Evolutionary conservation across 2,888 invertebrate genomes (phyloP).

Genomic region (Phorcus lineatus): DNA sequence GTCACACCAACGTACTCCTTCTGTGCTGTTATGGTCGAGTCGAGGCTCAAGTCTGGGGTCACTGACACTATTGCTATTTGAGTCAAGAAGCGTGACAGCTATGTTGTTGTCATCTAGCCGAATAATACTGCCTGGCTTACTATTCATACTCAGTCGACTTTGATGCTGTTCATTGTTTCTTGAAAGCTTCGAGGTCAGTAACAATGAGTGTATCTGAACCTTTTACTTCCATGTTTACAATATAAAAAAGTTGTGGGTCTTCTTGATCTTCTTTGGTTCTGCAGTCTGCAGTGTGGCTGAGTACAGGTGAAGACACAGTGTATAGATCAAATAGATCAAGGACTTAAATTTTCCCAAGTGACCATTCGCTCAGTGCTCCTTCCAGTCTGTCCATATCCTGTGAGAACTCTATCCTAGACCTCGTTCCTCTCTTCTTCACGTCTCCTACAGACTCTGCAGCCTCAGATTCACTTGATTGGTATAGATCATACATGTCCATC

Average conservation of each 20-base stretch:
- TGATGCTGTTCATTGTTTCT: neutral
- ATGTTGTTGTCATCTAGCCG: neutral
- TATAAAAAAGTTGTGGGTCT: too few relatives aligned
- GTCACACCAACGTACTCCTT: neutral
- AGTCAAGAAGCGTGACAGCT: neutral
- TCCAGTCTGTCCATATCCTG: neutral
- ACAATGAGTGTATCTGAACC: neutral
- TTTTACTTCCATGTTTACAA: neutral
- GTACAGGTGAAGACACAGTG: neutral
- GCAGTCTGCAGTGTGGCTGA: neutral
- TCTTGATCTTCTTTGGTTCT: neutral
- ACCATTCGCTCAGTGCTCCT: neutral
- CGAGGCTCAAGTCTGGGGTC: neutral
- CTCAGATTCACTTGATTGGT: neutral
- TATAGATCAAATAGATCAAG: neutral
- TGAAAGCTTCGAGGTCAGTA: neutral
- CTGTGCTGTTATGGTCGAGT: neutral
- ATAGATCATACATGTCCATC: neutral
- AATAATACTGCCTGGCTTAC: neutral
- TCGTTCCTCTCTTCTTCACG: neutral
- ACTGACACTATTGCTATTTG: neutral
- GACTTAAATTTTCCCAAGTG: neutral
- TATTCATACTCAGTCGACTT: neutral
- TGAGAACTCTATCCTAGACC: neutral
- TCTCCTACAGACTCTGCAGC: neutral